phyloP scores from a whole-genome alignment of 2,113 vertebrate genomes.

The Phrynosoma blainvillii region DNA sequence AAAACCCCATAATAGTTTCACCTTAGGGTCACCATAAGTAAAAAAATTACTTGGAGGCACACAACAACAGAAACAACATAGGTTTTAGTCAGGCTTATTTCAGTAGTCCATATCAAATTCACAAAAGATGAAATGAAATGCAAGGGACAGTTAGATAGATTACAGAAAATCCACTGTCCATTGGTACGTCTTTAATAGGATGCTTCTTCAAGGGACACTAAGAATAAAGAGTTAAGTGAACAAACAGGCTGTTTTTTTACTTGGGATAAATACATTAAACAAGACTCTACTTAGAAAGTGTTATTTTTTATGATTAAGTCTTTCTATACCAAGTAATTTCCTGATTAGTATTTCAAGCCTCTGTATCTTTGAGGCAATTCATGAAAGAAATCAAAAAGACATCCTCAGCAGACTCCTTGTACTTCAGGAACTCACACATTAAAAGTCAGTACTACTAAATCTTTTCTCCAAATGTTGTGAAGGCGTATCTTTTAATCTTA shows the following conservation, averaged over 20 bases:
- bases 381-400: not conserved
- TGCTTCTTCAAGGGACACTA: no score
- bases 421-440: not conserved
- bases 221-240: not conserved
- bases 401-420: not conserved
- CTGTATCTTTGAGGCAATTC: not conserved
- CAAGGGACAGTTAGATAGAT: no score
- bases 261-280: not conserved
- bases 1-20: no score
- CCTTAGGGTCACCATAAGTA: no score
- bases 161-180: no score
- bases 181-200: no score
- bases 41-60: no score
- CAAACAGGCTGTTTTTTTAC: not conserved
- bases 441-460: not conserved
- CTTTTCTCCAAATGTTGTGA: not conserved
- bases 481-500: not conserved
- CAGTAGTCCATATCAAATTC: no score
- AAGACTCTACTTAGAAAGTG: not conserved
- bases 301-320: no score
- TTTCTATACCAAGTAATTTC: not conserved
- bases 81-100: no score
- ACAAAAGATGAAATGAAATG: no score
- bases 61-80: no score
- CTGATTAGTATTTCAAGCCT: not conserved